Evolutionary conservation across 2,888 invertebrate genomes (phyloP).

Genomic region (Uropetala carovei): DNA sequence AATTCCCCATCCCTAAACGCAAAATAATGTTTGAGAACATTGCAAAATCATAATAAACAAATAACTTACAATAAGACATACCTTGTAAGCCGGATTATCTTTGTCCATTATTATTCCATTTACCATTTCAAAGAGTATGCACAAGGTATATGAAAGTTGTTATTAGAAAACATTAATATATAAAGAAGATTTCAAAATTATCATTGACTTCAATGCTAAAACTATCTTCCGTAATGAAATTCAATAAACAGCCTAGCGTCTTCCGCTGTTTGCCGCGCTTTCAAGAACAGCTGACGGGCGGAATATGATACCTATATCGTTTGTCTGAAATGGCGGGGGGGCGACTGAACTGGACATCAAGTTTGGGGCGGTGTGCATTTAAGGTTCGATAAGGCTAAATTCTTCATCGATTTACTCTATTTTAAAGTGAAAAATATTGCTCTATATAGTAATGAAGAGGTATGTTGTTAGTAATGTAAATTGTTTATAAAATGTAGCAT

Average conservation of each 20-base stretch:
- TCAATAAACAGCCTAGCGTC: background rate
- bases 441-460: too few relatives aligned
- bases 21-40: background rate
- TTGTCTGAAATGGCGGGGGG: conserved; percentile 13
- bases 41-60: background rate
- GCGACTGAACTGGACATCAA: background rate
- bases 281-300: background rate
- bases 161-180: too few relatives aligned
- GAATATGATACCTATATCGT: background rate
- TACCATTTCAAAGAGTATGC: background rate
- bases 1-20: conserved; percentile 45
- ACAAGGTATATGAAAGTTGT: background rate
- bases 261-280: background rate
- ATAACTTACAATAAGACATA: background rate
- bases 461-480: too few relatives aligned
- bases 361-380: background rate
- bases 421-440: too few relatives aligned
- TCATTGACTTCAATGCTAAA: too few relatives aligned
- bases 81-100: conserved; percentile 32
- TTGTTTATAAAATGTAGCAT: too few relatives aligned
- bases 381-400: background rate
- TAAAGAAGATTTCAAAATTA: too few relatives aligned
- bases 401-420: background rate
- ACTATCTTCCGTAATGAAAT: too few relatives aligned
- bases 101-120: background rate